Evolutionary conservation across 2,888 invertebrate species (phyloP).

Genomic region (Hirtodrosophila histrioides): DNA sequence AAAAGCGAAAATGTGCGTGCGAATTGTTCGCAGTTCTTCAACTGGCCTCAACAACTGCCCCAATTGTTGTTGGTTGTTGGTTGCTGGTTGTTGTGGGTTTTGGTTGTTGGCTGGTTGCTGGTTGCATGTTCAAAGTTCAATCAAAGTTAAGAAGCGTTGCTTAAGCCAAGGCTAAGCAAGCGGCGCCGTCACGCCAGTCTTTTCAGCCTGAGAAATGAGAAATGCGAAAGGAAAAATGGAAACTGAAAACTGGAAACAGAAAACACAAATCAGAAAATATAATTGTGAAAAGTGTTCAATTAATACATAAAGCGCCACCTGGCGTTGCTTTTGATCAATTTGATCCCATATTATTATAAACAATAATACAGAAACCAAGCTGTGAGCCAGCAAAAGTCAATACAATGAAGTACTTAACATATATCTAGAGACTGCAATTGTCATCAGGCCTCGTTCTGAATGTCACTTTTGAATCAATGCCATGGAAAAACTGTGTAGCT

Average conservation of each 20-base stretch:
- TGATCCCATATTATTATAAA: too few species aligned
- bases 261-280: not conserved
- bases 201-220: conserved; percentile 23
- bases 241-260: conserved; percentile 20
- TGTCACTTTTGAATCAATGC: too few species aligned
- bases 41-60: conserved; percentile 35
- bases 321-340: too few species aligned
- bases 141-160: conserved; percentile 68
- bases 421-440: too few species aligned
- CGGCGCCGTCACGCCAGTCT: conserved; percentile 68
- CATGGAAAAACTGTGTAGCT: too few species aligned
- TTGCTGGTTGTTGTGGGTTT: conserved; percentile 38
- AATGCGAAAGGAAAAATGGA: not conserved
- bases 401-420: too few species aligned
- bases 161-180: conserved; percentile 74
- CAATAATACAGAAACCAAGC: too few species aligned
- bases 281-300: not conserved
- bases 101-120: conserved; percentile 31
- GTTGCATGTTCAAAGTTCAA: conserved; percentile 75
- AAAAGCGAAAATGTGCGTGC: conserved; percentile 69
- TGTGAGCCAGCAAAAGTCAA: too few species aligned
- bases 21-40: conserved; percentile 66
- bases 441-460: too few species aligned
- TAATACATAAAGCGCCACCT: too few species aligned
- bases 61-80: conserved; percentile 26